Percentiles rank a stretch among this genome's conserved stretches.
These are phyloP conservation scores for Eidolon dupreanum DNA, from an alignment of 2,797 vertebrate species.

Conservation along the genomic window DNA sequence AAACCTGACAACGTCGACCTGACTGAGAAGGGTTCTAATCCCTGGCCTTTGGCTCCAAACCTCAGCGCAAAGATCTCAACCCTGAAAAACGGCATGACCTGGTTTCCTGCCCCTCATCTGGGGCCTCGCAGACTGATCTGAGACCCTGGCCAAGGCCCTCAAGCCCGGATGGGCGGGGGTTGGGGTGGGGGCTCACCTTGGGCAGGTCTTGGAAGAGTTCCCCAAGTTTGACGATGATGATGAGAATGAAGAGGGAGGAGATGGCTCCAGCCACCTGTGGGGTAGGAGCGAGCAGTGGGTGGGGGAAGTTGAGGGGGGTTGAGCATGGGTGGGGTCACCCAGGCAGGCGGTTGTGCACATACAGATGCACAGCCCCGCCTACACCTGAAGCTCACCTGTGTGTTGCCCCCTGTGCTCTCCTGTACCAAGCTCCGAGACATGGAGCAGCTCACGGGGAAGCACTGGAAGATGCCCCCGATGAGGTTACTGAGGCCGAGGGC, in stretches of 20 bases:
- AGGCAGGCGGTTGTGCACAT: rapidly evolving
- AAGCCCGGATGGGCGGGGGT: not conserved
- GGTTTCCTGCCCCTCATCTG: not conserved
- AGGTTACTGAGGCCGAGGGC: conserved; percentile 95
- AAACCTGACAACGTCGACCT: not conserved
- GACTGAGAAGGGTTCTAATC: not conserved
- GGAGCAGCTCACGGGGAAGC: conserved; percentile 95
- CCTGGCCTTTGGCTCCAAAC: not conserved
- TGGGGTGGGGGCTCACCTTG: conserved; percentile 87
- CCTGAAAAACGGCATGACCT: not conserved
- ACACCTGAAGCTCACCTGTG: conserved; percentile 89
- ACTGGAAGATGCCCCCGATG: conserved; percentile 94
- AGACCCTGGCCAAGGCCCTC: not conserved
- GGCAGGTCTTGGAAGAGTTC: conserved; percentile 93
- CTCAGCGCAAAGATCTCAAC: not conserved
- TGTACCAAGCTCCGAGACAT: conserved; percentile 98
- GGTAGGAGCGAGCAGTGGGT: too few species aligned
- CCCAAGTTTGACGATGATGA: conserved; percentile 94
- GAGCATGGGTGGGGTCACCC: too few species aligned
- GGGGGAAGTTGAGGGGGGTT: rapidly evolving
- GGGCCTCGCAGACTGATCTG: not conserved
- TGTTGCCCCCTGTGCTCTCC: conserved; percentile 95
- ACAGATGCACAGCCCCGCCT: rapidly evolving
- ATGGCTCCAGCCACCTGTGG: conserved; percentile 92
- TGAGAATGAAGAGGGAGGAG: conserved; percentile 92